These are phyloP conservation scores for Mormyrus hasselquistii DNA, from an alignment of 2,797 vertebrate genomes.

Conservation along the genomic window DNA sequence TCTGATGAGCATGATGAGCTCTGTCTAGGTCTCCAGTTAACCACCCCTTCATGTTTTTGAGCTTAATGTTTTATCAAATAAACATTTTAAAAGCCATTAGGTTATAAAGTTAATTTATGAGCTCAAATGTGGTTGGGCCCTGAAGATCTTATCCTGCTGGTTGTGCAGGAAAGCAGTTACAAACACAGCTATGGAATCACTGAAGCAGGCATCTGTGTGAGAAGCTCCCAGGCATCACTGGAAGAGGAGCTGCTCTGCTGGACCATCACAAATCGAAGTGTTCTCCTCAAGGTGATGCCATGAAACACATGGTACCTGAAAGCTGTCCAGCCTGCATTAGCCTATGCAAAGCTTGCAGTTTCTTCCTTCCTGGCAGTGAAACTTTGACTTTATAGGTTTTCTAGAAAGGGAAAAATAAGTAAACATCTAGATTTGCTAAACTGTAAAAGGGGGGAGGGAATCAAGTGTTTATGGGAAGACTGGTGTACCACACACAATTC, in stretches of 20 bases:
- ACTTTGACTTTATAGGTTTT: not conserved
- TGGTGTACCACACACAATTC: not conserved
- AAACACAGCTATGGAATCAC: not conserved
- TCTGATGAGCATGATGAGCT: no score
- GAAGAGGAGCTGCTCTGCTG: not conserved
- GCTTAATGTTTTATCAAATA: not conserved
- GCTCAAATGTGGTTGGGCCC: not conserved
- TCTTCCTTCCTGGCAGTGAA: not conserved
- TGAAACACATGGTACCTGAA: not conserved
- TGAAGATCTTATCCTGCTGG: not conserved
- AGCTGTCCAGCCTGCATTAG: not conserved
- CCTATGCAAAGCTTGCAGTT: not conserved
- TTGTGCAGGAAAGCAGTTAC: not conserved
- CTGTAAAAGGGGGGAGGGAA: not conserved
- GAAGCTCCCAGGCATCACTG: not conserved
- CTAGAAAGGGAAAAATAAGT: not conserved
- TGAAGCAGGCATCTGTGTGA: not conserved
- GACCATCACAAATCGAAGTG: not conserved
- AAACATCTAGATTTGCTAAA: not conserved
- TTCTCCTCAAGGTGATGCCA: not conserved
- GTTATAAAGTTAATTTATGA: not conserved
- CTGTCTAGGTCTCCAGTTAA: not conserved
- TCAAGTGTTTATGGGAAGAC: not conserved
- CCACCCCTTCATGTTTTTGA: not conserved
- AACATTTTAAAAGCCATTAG: not conserved